phyloP scores from a whole-genome alignment of 2,888 invertebrate genomes.

The Ypsolopha scabrella region DNA sequence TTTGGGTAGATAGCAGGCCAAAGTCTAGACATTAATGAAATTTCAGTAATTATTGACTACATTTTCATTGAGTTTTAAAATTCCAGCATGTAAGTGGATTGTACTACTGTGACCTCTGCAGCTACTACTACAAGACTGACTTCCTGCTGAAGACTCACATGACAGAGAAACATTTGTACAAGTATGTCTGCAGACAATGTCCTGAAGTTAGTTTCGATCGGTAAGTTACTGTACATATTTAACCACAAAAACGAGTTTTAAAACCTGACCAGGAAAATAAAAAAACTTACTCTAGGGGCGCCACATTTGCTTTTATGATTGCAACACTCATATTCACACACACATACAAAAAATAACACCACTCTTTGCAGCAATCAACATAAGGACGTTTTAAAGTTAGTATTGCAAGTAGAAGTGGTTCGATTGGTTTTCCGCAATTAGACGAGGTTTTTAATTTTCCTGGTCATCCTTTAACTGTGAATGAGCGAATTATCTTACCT shows the following conservation, averaged over 20 bases:
- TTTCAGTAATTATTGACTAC: neutral
- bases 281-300: neutral
- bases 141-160: constrained; percentile 48
- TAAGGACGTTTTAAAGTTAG: too few species aligned
- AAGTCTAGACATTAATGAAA: neutral
- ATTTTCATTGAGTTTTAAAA: constrained; percentile 5
- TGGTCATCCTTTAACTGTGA: too few species aligned
- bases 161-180: constrained; percentile 56
- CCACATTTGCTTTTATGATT: too few species aligned
- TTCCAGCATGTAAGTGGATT: constrained; percentile 46
- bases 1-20: neutral
- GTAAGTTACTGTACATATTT: constrained; percentile 24
- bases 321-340: too few species aligned
- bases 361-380: too few species aligned
- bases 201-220: constrained; percentile 53
- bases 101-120: constrained; percentile 41
- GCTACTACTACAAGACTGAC: constrained; percentile 49
- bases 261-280: neutral
- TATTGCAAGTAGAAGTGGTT: too few species aligned
- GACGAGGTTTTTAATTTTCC: too few species aligned
- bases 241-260: neutral
- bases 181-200: constrained; percentile 56
- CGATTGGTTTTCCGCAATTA: too few species aligned
- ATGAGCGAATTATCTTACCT: neutral
- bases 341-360: too few species aligned